phyloP scores from a whole-genome alignment of 2,113 vertebrate genomes.

The Struthidea cinerea region DNA sequence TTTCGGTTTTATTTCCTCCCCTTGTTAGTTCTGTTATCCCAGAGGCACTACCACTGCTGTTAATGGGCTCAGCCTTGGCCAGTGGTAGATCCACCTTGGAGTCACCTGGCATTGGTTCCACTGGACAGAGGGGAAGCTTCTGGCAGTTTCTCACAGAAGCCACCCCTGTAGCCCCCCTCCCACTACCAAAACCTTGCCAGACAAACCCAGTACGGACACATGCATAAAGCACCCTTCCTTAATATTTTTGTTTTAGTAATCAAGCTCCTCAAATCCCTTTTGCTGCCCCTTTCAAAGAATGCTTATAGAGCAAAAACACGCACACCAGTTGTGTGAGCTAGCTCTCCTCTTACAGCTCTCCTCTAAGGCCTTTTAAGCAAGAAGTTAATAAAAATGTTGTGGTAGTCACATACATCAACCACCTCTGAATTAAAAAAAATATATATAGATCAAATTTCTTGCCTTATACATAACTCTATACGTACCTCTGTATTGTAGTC shows the following conservation, averaged over 20 bases:
- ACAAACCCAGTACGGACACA: neutral
- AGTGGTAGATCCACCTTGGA: neutral
- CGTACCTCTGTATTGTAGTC: neutral
- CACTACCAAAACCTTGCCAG: neutral
- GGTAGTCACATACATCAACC: neutral
- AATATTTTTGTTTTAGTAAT: neutral
- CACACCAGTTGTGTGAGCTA: neutral
- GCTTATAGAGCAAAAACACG: rapidly evolving
- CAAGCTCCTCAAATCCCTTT: neutral
- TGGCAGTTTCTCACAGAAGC: neutral
- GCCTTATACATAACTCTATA: neutral
- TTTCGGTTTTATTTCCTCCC: neutral
- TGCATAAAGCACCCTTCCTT: neutral
- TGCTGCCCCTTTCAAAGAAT: neutral
- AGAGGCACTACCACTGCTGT: neutral
- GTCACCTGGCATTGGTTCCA: neutral
- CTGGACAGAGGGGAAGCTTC: neutral
- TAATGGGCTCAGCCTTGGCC: neutral
- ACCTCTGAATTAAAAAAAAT: neutral
- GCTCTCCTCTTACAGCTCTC: neutral
- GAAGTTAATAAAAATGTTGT: neutral
- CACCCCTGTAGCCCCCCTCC: neutral
- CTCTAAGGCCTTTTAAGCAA: neutral
- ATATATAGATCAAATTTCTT: neutral
- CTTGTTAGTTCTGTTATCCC: neutral